phyloP scores from a whole-genome alignment of 2,797 vertebrate genomes.

The Squalus acanthias region DNA sequence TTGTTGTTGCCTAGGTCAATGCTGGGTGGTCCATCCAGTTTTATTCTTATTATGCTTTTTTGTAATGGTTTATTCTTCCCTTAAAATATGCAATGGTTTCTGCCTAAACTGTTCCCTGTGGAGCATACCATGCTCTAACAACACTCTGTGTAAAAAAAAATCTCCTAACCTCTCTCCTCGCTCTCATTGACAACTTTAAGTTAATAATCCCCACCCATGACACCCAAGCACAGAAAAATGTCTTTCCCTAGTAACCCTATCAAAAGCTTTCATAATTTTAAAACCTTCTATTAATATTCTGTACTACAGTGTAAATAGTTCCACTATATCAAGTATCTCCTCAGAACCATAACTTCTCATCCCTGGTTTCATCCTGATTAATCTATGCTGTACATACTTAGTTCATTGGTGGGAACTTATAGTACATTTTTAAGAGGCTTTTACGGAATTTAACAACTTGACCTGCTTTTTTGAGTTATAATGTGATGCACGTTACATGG shows the following conservation, averaged over 20 bases:
- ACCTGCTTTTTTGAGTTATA: neutral
- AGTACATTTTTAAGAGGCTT: neutral
- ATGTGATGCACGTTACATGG: neutral
- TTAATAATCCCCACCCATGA: neutral
- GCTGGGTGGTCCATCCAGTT: too few species aligned
- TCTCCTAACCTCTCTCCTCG: too few species aligned
- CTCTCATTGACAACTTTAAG: neutral
- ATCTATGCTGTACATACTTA: neutral
- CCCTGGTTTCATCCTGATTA: neutral
- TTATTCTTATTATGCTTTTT: too few species aligned
- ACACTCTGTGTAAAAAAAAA: too few species aligned
- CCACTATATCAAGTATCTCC: neutral
- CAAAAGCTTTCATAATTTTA: neutral
- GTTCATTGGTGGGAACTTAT: neutral
- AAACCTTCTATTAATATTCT: neutral
- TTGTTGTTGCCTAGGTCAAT: too few species aligned
- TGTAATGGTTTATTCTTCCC: too few species aligned
- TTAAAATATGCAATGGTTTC: too few species aligned
- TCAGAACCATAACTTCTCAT: neutral
- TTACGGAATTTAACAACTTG: neutral
- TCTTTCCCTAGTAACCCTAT: too few species aligned
- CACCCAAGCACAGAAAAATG: too few species aligned
- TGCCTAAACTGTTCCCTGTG: too few species aligned
- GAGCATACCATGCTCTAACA: too few species aligned
- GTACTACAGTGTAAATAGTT: neutral